Base-by-base conservation (phyloP, 2,113 vertebrate species). In the Raja brachyura region DNA sequence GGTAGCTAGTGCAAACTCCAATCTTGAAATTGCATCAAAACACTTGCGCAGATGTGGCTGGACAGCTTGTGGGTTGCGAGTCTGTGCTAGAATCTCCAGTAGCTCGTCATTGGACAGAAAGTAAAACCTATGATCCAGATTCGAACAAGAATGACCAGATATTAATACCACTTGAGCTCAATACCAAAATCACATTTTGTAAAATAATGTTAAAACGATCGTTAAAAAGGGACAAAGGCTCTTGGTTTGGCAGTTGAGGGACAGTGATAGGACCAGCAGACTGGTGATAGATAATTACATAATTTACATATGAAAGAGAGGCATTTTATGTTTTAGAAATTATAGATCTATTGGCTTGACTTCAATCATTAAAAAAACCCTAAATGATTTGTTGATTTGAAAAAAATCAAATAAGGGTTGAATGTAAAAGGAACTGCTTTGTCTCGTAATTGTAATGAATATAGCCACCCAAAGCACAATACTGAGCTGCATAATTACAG, bases 81-180 rank as follows among this genome's bases (percentile, higher is more conserved):
- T 98, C 95, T 98, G 97, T 0, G 97, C 97, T 95, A 98, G 94
- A 94, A 98, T 97, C 94, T 98, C 97, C 93, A 98, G 95, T 75
- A 98, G 96, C 94, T 98, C 97, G 93, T 98, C 96, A 56, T 97
- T 98, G 33, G 97, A 97, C 93, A 98, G 95, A 94, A 98, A 98
- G 95, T 97, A 98, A 96, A 98, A 98, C 93, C 97, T 98, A 93
- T 74, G 93, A 77, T 54, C 54, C 77, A 88, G 77, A 93, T 75
- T 86, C 77, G 31, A 73, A 75, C 10, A 90, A 13, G 33, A 25
- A 11, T 0, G 13, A 25, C 54, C 18, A 92, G 3, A 28, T 39
- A 92, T 48, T 90, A 39, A 70, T 11, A 6, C 25, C 22, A 33
- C 31, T 54, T 68, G 31, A 54, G 28, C 5, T 25, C 31, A 48